Evolutionary conservation across 2,113 vertebrate genomes (phyloP), one percentile per base, ranked within the genome.

Genomic region (Chloropsis hardwickii): DNA sequence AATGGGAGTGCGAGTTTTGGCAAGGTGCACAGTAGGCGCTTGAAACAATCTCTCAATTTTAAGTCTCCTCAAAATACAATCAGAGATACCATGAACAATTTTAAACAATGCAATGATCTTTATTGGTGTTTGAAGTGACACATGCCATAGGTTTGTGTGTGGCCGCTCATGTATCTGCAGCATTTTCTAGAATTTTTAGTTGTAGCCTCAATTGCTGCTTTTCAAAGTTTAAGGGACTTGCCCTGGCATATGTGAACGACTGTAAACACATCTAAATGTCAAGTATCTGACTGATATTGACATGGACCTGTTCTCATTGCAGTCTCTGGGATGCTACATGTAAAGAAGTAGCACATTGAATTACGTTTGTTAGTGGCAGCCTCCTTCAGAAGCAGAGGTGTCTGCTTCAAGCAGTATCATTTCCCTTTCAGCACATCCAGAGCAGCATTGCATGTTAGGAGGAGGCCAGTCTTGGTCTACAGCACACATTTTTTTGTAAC

Each of bases 181-280:
- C 0, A 19, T 80, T 95, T 79, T 80, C 35, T 87, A 65, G 64
- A 82, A 77, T 57, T 76, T 78, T 92, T 67, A 80, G 65, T 91
- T 51, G 86, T 80, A 78, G 42, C 57, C 65, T 96, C 82, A 80
- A 5, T 42, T 58, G 60, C 73, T 86, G 79, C 44, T 94, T 72
- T 40, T 88, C 48, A 64, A 21, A 94, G 39, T 53, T 96, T 94
- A 87, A 89, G 76, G 87, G 90, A 62, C 20, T 84, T 83, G 64
- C 83, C 92, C 82, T 53, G 25, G 4, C 20, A 12, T 86, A 76
- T 87, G 28, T 80, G 45, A 86, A 71, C 84, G 92, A 85, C 39
- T 56, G 66, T 74, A 74, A 80, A 48, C 48, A 29, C 27, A 25
- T 88, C 81, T 84, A 70, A 86, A 44, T 72, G 58, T 72, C 57